These are phyloP conservation scores for Nomada fucata DNA, from an alignment of 2,888 invertebrate genomes.

Conservation along the genomic window DNA sequence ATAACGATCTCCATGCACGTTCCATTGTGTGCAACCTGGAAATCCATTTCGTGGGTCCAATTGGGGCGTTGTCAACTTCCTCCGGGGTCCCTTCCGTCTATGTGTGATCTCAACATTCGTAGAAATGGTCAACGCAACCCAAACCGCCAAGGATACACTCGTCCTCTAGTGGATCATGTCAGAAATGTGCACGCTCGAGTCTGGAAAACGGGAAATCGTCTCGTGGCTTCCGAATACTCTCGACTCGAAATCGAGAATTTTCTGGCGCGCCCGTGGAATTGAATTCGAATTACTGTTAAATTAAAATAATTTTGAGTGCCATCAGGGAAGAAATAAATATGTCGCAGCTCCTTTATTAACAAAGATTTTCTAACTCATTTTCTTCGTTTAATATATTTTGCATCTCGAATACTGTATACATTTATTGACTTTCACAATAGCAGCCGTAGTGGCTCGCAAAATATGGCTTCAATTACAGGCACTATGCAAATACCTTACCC, in stretches of 20 bases:
- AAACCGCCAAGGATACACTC: constrained; percentile 40
- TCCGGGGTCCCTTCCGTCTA: constrained; percentile 59
- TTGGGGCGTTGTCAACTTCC: constrained; percentile 59
- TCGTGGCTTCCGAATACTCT: background rate
- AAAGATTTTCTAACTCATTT: too few species aligned
- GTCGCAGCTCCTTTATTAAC: too few species aligned
- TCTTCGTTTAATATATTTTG: too few species aligned
- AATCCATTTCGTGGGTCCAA: constrained; percentile 64
- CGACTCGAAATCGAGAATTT: background rate
- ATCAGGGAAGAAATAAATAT: too few species aligned
- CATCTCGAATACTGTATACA: too few species aligned
- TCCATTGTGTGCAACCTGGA: constrained; percentile 55
- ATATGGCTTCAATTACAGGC: too few species aligned
- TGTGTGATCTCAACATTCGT: constrained; percentile 26
- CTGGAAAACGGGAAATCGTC: constrained; percentile 26
- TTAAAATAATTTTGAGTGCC: too few species aligned
- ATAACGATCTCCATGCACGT: constrained; percentile 61
- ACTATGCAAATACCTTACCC: too few species aligned
- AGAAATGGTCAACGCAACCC: constrained; percentile 58
- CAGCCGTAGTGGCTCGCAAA: too few species aligned
- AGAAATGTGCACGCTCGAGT: constrained; percentile 7
- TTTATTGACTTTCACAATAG: too few species aligned
- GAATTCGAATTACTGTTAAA: background rate
- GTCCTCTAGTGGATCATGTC: constrained; percentile 26
- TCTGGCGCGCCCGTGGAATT: background rate